phyloP scores from a whole-genome alignment of 1,140 invertebrate species.

The Apis mellifera region Amel_HAv3.1 CM009933.2:8774001-8774500 shows the following conservation, averaged over 20 bases:
- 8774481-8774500: background rate
- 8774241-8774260: too few relatives aligned
- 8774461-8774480: background rate
- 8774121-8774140: background rate
- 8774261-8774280: too few relatives aligned
- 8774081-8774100: background rate
- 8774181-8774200: too few relatives aligned
- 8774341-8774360: too few relatives aligned
- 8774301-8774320: too few relatives aligned
- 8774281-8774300: too few relatives aligned
- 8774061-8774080: background rate
- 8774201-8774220: too few relatives aligned
- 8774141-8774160: background rate
- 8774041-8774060: background rate
- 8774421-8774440: background rate
- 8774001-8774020: background rate
- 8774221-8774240: too few relatives aligned
- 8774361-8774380: too few relatives aligned
- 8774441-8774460: background rate
- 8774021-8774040: background rate
- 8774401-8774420: slow-evolving; percentile 1
- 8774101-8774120: background rate
- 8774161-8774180: background rate
- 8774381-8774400: too few relatives aligned
- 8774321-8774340: too few relatives aligned